Conservation (phyloP, 2,797 vertebrate genomes). For the Enoplosus armatus region DNA sequence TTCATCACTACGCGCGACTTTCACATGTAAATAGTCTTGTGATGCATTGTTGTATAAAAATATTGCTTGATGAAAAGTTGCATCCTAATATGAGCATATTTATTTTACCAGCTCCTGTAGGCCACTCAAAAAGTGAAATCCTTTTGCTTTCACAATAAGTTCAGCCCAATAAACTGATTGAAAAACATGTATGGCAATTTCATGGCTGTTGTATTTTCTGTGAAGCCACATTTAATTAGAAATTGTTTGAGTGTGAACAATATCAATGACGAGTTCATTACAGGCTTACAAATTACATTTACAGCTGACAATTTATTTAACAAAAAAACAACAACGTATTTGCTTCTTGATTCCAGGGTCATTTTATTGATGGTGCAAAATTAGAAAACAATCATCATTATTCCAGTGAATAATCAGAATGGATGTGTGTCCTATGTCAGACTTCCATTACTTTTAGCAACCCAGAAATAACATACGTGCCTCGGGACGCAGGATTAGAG, state of each 20-base stretch:
- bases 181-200: slow-evolving; percentile 45
- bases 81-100: background rate
- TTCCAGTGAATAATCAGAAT: background rate
- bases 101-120: background rate
- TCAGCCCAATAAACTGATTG: slow-evolving; percentile 17
- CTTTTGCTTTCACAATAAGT: slow-evolving; percentile 11
- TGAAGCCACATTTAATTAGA: slow-evolving; percentile 64
- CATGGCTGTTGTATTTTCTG: slow-evolving; percentile 49
- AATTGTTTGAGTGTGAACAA: slow-evolving; percentile 57
- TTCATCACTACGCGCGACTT: background rate
- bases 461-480: background rate
- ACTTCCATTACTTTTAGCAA: slow-evolving; percentile 7
- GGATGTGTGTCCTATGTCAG: background rate
- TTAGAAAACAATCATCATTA: background rate
- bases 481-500: background rate
- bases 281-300: slow-evolving; percentile 34
- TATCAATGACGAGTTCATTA: slow-evolving; percentile 50
- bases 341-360: background rate
- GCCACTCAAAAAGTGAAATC: background rate
- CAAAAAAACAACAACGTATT: background rate
- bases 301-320: slow-evolving; percentile 10
- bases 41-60: background rate
- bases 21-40: background rate
- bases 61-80: no score
- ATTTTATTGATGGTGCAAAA: background rate